Conservation (phyloP, 2,888 invertebrate species). For the Drosophila anomalata region DNA sequence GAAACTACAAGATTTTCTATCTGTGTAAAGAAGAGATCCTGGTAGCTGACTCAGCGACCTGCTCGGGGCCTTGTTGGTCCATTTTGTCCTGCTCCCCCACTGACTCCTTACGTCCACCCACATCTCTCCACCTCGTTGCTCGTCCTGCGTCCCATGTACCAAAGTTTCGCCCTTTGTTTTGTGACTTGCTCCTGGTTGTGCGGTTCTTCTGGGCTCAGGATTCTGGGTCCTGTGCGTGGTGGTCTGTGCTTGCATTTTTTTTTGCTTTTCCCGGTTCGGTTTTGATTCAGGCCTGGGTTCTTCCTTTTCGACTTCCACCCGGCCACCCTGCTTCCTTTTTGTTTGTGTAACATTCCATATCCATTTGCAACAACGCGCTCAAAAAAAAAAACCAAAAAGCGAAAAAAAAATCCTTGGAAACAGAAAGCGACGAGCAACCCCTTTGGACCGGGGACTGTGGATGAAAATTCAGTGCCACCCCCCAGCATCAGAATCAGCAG, state of each 20-base stretch:
- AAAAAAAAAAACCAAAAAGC: slow-evolving; percentile 19
- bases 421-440: slow-evolving; percentile 48
- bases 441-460: slow-evolving; percentile 33
- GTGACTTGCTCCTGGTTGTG: slow-evolving; percentile 33
- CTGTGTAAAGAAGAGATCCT: background rate
- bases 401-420: slow-evolving; percentile 41
- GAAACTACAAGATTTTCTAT: background rate
- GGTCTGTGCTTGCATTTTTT: slow-evolving; percentile 22
- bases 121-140: background rate
- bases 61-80: slow-evolving; percentile 32
- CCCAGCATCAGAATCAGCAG: slow-evolving; percentile 56
- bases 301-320: slow-evolving; percentile 45
- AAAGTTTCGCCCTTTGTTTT: slow-evolving; percentile 47
- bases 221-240: slow-evolving; percentile 34
- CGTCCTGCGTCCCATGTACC: slow-evolving; percentile 12
- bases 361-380: slow-evolving; percentile 65
- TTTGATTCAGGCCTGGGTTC: slow-evolving; percentile 36
- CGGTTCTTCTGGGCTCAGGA: slow-evolving; percentile 29
- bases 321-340: slow-evolving; percentile 46
- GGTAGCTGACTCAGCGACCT: slow-evolving; percentile 29
- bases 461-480: slow-evolving; percentile 2
- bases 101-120: background rate
- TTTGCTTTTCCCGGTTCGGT: slow-evolving; percentile 11
- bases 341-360: slow-evolving; percentile 75
- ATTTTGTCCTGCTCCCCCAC: slow-evolving; percentile 1